These are phyloP conservation scores for Bombyx huttoni DNA, from an alignment of 2,888 invertebrate species.

Conservation along the genomic window DNA sequence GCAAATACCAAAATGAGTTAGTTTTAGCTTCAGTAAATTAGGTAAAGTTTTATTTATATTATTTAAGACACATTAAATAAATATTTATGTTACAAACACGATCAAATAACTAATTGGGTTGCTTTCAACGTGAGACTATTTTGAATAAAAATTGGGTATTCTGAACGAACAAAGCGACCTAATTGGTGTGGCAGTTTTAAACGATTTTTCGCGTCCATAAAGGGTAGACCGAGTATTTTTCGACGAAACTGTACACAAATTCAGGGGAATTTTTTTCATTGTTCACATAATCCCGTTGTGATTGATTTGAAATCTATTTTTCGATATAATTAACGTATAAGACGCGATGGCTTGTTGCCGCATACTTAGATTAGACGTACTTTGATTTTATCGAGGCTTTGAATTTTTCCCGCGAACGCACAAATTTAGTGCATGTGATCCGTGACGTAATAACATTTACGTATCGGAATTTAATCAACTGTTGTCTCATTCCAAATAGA, in stretches of 20 bases:
- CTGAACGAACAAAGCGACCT: not conserved
- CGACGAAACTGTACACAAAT: not conserved
- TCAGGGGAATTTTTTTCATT: not conserved
- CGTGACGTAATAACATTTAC: too few relatives aligned
- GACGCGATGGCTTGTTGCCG: too few relatives aligned
- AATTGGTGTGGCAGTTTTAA: not conserved
- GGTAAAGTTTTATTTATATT: too few relatives aligned
- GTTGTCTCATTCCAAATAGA: too few relatives aligned
- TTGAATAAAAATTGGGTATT: not conserved
- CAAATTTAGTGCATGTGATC: too few relatives aligned
- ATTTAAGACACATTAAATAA: not conserved
- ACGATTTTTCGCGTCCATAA: not conserved
- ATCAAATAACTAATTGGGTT: not conserved
- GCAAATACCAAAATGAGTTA: too few relatives aligned
- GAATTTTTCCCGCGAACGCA: too few relatives aligned
- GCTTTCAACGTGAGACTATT: not conserved
- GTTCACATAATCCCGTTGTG: not conserved
- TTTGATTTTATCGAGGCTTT: too few relatives aligned
- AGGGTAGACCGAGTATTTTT: not conserved
- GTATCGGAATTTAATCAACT: too few relatives aligned
- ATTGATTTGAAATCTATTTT: not conserved
- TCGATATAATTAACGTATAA: too few relatives aligned
- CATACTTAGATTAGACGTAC: too few relatives aligned
- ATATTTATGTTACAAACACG: not conserved
- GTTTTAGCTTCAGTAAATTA: too few relatives aligned